Evolutionary conservation across 2,888 invertebrate genomes (phyloP).

Genomic region (Oasisia sp.): DNA sequence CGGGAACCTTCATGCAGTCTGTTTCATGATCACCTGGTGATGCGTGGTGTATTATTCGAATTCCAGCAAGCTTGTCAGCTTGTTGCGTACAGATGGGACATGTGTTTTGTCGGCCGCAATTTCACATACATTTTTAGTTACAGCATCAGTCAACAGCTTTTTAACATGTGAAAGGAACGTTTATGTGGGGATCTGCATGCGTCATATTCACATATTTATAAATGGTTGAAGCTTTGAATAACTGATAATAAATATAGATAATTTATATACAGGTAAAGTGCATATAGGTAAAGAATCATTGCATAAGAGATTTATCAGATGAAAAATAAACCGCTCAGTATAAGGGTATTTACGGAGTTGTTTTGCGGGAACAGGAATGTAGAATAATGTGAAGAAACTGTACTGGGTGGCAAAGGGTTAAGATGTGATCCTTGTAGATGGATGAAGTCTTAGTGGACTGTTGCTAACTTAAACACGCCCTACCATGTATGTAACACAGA

Average conservation of each 20-base stretch:
- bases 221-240: neutral
- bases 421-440: too few relatives aligned
- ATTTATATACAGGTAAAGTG: slow-evolving; percentile 18
- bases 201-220: neutral
- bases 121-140: slow-evolving; percentile 19
- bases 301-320: too few relatives aligned
- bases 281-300: slow-evolving; percentile 17
- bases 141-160: slow-evolving; percentile 48
- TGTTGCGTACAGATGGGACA: neutral
- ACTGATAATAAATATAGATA: neutral
- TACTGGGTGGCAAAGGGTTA: neutral
- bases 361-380: neutral
- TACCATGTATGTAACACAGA: neutral
- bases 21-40: slow-evolving; percentile 14
- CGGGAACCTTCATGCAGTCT: neutral
- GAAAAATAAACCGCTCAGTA: too few relatives aligned
- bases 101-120: neutral
- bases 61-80: neutral
- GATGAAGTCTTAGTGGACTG: neutral
- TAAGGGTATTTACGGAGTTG: neutral
- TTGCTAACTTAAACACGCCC: neutral
- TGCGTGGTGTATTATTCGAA: neutral
- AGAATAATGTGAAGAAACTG: neutral
- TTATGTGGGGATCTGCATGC: neutral
- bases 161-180: slow-evolving; percentile 19